A percentile compares a stretch with the other conserved stretches of the same genome.
Evolutionary conservation across 2,888 invertebrate genomes (phyloP).

Genomic region (Caenorhabditis panamensis): DNA sequence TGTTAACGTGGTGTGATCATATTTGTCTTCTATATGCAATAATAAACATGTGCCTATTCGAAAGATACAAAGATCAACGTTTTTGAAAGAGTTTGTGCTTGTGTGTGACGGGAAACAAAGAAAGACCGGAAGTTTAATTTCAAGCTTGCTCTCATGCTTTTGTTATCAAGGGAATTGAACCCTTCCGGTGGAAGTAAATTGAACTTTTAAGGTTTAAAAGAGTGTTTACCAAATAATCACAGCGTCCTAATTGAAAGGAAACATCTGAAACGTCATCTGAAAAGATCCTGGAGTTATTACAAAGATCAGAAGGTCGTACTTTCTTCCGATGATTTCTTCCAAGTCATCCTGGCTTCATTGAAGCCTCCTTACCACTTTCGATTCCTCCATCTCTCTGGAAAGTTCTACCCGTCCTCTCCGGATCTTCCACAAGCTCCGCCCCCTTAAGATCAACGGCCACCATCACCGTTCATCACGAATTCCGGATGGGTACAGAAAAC

Average conservation of each 20-base stretch:
- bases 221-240: background rate
- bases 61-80: background rate
- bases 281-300: too few relatives aligned
- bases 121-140: slow-evolving; percentile 11
- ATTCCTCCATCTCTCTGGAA: background rate
- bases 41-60: slow-evolving; percentile 37
- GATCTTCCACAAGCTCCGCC: slow-evolving; percentile 24
- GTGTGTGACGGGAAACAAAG: background rate
- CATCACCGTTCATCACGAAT: slow-evolving; percentile 12
- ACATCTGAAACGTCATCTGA: too few relatives aligned
- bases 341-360: too few relatives aligned
- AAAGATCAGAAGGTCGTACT: too few relatives aligned
- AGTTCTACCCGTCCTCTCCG: slow-evolving; percentile 18
- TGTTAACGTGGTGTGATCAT: slow-evolving; percentile 50
- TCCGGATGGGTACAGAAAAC: slow-evolving; percentile 38
- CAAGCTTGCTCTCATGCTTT: background rate
- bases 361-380: slow-evolving; percentile 2
- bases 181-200: slow-evolving; percentile 11
- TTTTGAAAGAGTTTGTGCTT: background rate
- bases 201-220: background rate
- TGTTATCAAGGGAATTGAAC: background rate
- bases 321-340: too few relatives aligned
- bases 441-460: background rate
- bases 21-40: background rate
- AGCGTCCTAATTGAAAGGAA: background rate